Base-by-base conservation (phyloP, 2,888 invertebrate genomes). In the Toxonevra muliebris region DNA sequence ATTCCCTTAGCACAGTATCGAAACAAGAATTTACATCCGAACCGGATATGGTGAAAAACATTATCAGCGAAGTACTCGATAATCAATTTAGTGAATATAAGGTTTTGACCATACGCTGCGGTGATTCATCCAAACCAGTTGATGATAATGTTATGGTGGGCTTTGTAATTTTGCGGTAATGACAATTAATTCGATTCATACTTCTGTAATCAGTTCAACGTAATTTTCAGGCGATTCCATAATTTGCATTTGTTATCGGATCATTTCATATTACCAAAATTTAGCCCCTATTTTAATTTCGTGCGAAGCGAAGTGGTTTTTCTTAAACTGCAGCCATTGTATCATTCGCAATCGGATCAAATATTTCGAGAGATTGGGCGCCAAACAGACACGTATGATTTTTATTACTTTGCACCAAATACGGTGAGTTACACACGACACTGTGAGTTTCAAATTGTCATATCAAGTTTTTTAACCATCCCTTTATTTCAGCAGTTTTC, bases 301-400 rank as follows among this genome's bases (percentile, higher is more conserved):
- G 41, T 65, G 1, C 74, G 74, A 1, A 79, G 76, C 9, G 80
- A 84, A 70, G 58, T 83, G 9, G 62, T 78, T 0, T 66, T 75
- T n/a, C 66, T 82, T 0, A 74, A 74, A 9, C 40, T 83, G n/a
- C 80, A 84, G 73, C 80, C 80, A 0, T 75, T 77, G 9, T 84
- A 80, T 54, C 73, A 74, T 9, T 79, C 75, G 74, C 78, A 81
- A 75, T 74, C 76, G 10, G 76, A 74, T 68, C 69, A 75, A 12
- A 68, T 83, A 8, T 69, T 77, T 17, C 77, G 83, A 1, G 76
- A 78, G 42, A 69, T 81, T 12, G 73, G 77, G 12, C 57, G 81
- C 2, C 66, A 73, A 7, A 73, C 81, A 0, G 71, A 74, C 2
- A 80, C 66, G 54, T 68, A 65, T n/a, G 74, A 78, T n/a, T 73